Evolutionary conservation across 2,888 invertebrate species (phyloP), one percentile per base, ranked within the genome.

Genomic region (Pheosia gnoma): DNA sequence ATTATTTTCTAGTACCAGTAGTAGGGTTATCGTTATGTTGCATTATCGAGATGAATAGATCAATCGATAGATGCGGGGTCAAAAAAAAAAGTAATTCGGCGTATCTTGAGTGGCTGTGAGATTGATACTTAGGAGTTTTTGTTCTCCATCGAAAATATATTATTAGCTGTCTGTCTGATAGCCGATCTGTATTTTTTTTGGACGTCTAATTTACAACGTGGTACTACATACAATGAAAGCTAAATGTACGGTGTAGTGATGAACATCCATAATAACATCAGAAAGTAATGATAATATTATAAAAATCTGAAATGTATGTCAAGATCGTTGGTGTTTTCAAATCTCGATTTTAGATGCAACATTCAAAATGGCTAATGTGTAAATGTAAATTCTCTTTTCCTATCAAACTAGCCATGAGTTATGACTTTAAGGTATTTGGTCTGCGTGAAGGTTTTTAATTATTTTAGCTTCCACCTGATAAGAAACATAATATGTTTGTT

Each of bases 41-140:
- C 52, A 52, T 52, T 52, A 36, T 52, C 52, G 52, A 52, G 36
- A 52, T 52, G 52, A 52, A 52, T 25, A 52, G 13, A 53, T 11
- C 53, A 47, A 54, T 51, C 57, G 59, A 63, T 58, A 54, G 58
- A 59, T 60, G 37, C 11, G 45, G 9, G 51, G 51, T 54, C 25
- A 13, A 63, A 49, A 59, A 51, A 63, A 54, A 55, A 55, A 55
- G 49, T 37, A 55, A 60, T 63, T 58, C 55, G 10, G 54, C 55
- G 53, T 47, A 47, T 38, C 55, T 55, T 39, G 39, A 39, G 51
- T 51, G 6, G 51, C 25, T 8, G 51, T 25, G 51, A 51, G 51
- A 51, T 51, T 25, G 25, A 9, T 51, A 25, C 51, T 51, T 13
- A 10, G 49, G 6, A 51, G 25, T 25, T 54, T 54, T 54, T 54